Conservation (phyloP, 2,888 invertebrate genomes). For the Leucoma salicis region DNA sequence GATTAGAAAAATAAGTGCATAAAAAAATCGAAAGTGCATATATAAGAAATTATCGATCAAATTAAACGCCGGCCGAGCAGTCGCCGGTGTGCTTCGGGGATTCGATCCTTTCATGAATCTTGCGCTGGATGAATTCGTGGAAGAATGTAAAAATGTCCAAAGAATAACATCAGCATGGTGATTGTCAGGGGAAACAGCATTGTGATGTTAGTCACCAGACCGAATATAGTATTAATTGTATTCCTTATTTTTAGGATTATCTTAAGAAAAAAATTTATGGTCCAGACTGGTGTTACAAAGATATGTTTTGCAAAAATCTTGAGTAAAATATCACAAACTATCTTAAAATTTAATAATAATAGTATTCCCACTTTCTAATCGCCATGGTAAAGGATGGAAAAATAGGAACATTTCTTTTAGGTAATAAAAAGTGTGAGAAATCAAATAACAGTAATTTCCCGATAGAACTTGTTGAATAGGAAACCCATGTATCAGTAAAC, state of each 20-base stretch:
- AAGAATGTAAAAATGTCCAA: constrained; percentile 95
- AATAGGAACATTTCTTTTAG: too few relatives aligned
- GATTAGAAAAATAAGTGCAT: constrained; percentile 8
- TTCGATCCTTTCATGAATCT: constrained; percentile 99
- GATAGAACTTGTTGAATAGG: too few relatives aligned
- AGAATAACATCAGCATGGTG: constrained; percentile 98
- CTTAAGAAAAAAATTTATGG: constrained; percentile 81
- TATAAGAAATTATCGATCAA: constrained; percentile 96
- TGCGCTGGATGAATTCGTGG: constrained; percentile 96
- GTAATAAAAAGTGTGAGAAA: too few relatives aligned
- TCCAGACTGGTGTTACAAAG: too few relatives aligned
- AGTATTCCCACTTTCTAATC: too few relatives aligned
- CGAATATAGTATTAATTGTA: constrained; percentile 76
- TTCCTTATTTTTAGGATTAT: constrained; percentile 4
- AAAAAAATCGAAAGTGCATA: constrained; percentile 98
- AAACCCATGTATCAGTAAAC: too few relatives aligned
- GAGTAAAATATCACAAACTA: too few relatives aligned
- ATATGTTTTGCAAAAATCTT: too few relatives aligned
- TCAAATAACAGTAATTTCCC: too few relatives aligned
- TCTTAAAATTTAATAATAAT: too few relatives aligned
- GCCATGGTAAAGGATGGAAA: too few relatives aligned
- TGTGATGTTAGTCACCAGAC: constrained; percentile 96
- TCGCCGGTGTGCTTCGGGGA: constrained; percentile 96
- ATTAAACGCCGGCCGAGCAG: constrained; percentile 96
- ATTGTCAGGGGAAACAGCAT: constrained; percentile 98